Conservation (phyloP, 2,888 invertebrate genomes). For the Cactoblastis cactorum region DNA sequence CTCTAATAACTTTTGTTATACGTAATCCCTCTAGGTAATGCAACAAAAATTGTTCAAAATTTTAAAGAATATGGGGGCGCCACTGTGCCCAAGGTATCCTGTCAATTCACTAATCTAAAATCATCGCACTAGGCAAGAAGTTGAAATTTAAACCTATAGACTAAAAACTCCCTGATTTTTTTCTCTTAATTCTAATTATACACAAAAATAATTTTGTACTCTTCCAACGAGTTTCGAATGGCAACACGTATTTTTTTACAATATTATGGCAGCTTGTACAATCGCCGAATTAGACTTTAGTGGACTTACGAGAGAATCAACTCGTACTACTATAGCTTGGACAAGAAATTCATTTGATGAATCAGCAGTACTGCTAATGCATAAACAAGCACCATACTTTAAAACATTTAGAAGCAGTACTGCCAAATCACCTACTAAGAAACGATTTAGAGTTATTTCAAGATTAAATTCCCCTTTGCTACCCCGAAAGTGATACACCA, state of each 20-base stretch:
- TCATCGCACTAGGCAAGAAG: conserved; percentile 70
- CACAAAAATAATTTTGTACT: conserved; percentile 80
- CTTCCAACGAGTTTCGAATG: conserved; percentile 73
- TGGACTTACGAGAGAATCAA: conserved; percentile 30
- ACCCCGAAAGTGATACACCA: conserved; percentile 5
- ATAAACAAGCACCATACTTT: conserved; percentile 35
- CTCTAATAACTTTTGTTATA: too few relatives aligned
- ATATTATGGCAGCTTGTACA: conserved; percentile 69
- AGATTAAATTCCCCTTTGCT: neutral
- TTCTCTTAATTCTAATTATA: conserved; percentile 76
- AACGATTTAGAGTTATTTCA: too few relatives aligned
- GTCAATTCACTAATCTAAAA: conserved; percentile 37
- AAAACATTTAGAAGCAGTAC: conserved; percentile 24
- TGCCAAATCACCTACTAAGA: conserved; percentile 22
- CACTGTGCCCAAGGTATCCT: neutral
- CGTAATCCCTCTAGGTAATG: too few relatives aligned
- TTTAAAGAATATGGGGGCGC: too few relatives aligned
- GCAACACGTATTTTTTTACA: conserved; percentile 59
- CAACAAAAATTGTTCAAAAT: too few relatives aligned
- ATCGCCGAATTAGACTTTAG: conserved; percentile 38
- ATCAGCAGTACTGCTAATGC: conserved; percentile 29
- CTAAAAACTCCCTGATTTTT: conserved; percentile 77
- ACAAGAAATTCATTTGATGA: conserved; percentile 23
- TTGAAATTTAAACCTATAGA: conserved; percentile 56
- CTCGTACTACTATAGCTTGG: conserved; percentile 29